These are phyloP conservation scores for Galerucella calmariensis DNA, from an alignment of 2,888 invertebrate genomes.

Conservation along the genomic window DNA sequence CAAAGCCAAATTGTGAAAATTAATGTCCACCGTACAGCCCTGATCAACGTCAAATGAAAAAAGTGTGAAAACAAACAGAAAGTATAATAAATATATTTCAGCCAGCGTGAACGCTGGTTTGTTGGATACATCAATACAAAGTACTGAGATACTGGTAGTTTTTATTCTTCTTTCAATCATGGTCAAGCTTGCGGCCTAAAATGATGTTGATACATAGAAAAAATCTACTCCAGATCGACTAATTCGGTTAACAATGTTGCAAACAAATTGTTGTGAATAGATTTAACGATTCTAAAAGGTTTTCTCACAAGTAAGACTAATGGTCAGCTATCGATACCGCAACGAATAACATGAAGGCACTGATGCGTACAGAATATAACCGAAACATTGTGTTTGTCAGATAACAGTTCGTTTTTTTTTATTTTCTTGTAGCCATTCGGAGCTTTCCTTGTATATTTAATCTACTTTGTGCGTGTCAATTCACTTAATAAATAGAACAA, in stretches of 20 bases:
- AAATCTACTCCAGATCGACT: neutral
- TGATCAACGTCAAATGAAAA: too few species aligned
- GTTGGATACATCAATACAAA: too few species aligned
- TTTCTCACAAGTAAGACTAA: slow-evolving; percentile 10
- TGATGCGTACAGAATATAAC: slow-evolving; percentile 17
- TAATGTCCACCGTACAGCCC: too few species aligned
- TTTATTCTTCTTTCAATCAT: too few species aligned
- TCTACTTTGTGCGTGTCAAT: slow-evolving; percentile 1
- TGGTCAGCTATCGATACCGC: slow-evolving; percentile 11
- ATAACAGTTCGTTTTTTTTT: slow-evolving; percentile 19
- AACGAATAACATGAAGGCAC: slow-evolving; percentile 15
- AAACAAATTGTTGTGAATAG: neutral
- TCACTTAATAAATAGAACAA: neutral
- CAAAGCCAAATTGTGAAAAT: too few species aligned
- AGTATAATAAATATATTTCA: too few species aligned
- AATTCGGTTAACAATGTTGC: neutral
- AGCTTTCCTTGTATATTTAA: slow-evolving; percentile 1
- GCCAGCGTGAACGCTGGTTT: too few species aligned
- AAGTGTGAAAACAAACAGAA: too few species aligned
- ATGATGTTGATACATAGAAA: neutral
- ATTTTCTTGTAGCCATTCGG: neutral
- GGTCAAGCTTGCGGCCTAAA: neutral
- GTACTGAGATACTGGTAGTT: too few species aligned
- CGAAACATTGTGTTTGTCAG: slow-evolving; percentile 17
- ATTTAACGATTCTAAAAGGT: neutral